A percentile compares a stretch with the other conserved stretches of the same genome.
phyloP scores from a whole-genome alignment of 2,797 vertebrate genomes.

The Lagocephalus sceleratus region DNA sequence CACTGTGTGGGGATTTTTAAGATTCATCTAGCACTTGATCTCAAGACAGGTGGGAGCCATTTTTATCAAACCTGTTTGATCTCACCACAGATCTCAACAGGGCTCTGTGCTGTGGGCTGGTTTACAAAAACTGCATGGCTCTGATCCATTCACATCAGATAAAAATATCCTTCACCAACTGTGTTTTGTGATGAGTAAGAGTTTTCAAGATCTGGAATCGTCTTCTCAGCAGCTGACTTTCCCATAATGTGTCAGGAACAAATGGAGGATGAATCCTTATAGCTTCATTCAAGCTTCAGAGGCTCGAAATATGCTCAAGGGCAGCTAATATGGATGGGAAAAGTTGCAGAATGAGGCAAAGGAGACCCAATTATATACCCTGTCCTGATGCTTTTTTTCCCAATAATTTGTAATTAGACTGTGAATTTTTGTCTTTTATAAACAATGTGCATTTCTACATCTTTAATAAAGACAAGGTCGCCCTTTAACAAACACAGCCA shows the following conservation, averaged over 20 bases:
- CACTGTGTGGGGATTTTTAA: slow-evolving; percentile 6
- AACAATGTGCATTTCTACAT: slow-evolving; percentile 1
- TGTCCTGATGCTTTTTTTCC: too few relatives aligned
- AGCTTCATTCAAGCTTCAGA: not conserved
- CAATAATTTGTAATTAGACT: not conserved
- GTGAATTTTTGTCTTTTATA: not conserved
- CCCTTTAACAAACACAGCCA: slow-evolving; percentile 1
- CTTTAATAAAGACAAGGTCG: not conserved
- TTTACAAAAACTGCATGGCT: slow-evolving; percentile 10
- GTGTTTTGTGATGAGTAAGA: not conserved
- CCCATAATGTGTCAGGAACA: slow-evolving; percentile 1
- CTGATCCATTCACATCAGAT: slow-evolving; percentile 1
- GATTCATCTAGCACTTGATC: slow-evolving; percentile 20
- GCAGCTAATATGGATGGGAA: too few relatives aligned
- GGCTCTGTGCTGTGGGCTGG: not conserved
- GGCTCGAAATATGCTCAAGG: too few relatives aligned
- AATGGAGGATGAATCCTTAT: not conserved
- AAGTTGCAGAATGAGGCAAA: too few relatives aligned
- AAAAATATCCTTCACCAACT: not conserved
- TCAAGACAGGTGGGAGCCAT: slow-evolving; percentile 2
- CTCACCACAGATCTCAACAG: slow-evolving; percentile 7
- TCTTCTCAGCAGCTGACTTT: not conserved
- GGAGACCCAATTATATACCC: too few relatives aligned
- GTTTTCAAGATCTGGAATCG: slow-evolving; percentile 16
- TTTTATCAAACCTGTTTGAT: slow-evolving; percentile 12